Evolutionary conservation across 2,797 vertebrate genomes (phyloP).

Genomic region (Smutsia gigantea): DNA sequence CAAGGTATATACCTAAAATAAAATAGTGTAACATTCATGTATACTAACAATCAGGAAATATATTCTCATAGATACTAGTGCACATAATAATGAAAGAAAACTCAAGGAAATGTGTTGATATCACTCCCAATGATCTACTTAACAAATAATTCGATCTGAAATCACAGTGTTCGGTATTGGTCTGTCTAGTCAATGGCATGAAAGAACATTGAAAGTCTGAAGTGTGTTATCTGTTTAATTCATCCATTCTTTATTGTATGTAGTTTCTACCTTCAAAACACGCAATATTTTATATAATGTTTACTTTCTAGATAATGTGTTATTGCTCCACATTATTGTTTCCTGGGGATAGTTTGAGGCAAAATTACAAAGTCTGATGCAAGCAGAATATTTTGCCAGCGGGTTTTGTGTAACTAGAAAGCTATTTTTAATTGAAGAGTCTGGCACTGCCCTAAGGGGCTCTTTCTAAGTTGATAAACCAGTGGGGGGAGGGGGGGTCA

Average conservation of each 20-base stretch:
- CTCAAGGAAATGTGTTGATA: not conserved
- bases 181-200: not conserved
- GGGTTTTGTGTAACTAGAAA: conserved; percentile 44
- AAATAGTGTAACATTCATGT: not conserved
- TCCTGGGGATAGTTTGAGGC: not conserved
- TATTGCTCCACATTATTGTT: not conserved
- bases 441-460: not conserved
- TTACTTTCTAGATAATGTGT: not conserved
- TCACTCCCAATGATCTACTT: not conserved
- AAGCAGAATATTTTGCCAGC: conserved; percentile 30
- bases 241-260: not conserved
- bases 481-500: not conserved
- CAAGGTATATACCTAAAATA: not conserved
- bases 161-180: not conserved
- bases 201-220: not conserved
- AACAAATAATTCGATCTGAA: not conserved
- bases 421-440: not conserved
- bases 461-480: not conserved
- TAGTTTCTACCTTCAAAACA: not conserved
- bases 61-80: not conserved
- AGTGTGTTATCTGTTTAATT: not conserved
- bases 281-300: not conserved
- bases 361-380: not conserved
- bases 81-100: not conserved
- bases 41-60: not conserved